Evolutionary conservation across 2,113 vertebrate genomes (phyloP).

Genomic region (Murina feae): DNA sequence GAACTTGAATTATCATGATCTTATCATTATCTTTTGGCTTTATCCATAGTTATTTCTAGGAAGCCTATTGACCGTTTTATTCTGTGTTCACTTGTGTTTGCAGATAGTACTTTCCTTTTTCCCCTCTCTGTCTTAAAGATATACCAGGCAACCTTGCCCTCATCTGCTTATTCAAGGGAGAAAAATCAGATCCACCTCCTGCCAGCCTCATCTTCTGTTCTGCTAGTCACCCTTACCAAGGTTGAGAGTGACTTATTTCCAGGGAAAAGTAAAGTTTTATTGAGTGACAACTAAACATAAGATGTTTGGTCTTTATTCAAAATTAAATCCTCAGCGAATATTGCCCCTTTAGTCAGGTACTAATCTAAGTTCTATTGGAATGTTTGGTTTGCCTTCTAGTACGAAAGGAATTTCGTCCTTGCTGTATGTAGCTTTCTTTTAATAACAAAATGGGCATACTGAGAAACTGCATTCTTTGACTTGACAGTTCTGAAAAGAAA

Average conservation of each 20-base stretch:
- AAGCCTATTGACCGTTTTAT: background rate
- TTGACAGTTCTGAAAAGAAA: slow-evolving; percentile 10
- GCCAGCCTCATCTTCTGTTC: background rate
- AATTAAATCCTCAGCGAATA: background rate
- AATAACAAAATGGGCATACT: background rate
- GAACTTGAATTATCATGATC: background rate
- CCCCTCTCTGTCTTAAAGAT: background rate
- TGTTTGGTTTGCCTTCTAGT: background rate
- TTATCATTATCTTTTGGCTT: background rate
- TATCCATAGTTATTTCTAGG: background rate
- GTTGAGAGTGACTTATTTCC: background rate
- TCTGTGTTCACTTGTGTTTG: background rate
- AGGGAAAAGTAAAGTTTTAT: background rate
- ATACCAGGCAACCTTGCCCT: background rate
- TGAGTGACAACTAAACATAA: background rate
- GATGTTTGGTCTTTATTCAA: background rate
- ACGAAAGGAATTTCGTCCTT: background rate
- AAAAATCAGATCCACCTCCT: background rate
- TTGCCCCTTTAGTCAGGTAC: background rate
- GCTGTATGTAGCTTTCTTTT: background rate
- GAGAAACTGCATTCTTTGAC: slow-evolving; percentile 6
- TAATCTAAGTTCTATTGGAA: background rate
- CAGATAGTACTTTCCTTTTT: background rate
- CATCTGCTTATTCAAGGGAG: background rate
- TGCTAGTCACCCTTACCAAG: background rate